Percentiles rank a stretch among this genome's conserved stretches.
Conservation (phyloP, 2,888 invertebrate genomes). For the Linyphia triangularis region DNA sequence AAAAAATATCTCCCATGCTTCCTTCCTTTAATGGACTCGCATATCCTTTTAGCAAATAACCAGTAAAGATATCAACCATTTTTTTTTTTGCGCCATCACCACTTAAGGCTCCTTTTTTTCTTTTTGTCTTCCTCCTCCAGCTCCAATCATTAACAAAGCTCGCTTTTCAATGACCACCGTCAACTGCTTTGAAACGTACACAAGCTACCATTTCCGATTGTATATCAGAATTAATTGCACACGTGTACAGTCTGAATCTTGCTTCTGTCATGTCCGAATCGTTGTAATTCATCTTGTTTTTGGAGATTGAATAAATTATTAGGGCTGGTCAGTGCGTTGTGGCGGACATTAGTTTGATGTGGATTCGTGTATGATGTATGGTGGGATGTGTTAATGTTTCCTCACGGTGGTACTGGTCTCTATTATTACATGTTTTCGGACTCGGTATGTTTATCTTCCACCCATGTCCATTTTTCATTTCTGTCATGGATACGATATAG, state of each 20-base stretch:
- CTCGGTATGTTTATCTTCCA: constrained; percentile 15
- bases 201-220: neutral
- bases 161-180: neutral
- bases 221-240: constrained; percentile 56
- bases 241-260: neutral
- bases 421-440: constrained; percentile 42
- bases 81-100: constrained; percentile 6
- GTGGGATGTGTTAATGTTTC: constrained; percentile 61
- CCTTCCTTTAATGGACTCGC: neutral
- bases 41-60: constrained; percentile 34
- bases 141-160: constrained; percentile 24
- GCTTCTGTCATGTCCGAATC: constrained; percentile 49
- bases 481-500: constrained; percentile 11
- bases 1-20: neutral
- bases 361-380: constrained; percentile 57
- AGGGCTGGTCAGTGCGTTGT: constrained; percentile 10
- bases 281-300: constrained; percentile 20
- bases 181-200: neutral
- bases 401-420: constrained; percentile 1
- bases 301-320: constrained; percentile 53
- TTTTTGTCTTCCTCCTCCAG: neutral
- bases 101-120: constrained; percentile 7
- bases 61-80: constrained; percentile 1
- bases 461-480: constrained; percentile 32
- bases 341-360: constrained; percentile 46